Base-by-base conservation (phyloP, 2,113 vertebrate species). In the Petromus typicus region DNA sequence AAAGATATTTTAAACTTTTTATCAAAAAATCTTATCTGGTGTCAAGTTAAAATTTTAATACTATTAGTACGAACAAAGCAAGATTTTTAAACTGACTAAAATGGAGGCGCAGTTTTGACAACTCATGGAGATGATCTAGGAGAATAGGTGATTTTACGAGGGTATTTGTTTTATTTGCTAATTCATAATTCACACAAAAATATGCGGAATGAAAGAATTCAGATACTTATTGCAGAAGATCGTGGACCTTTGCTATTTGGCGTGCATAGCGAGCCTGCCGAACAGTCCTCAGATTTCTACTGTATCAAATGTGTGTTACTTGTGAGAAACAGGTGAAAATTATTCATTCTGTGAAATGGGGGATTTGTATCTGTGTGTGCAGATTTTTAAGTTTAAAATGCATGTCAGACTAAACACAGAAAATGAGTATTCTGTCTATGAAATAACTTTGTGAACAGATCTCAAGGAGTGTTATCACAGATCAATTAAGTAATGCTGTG, bases 401-500 rank as follows among this genome's bases (percentile, higher is more conserved):
- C 25, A 80, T 90, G 73, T 30, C 18, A 61, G 89, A 87, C 23
- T 45, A 82, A 95, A 89, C 1, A 51, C 40, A 78, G 57, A 73
- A 86, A 63, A 89, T 73, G 3, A 56, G 45, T 78, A 25, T 78
- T 59, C 25, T 83, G 30, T 27, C 43, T 20, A 30, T 88, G 40
- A 94, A 79, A 45, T 91, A 75, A 51, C 10, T 93, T 81, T 81
- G 37, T 83, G 57, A 43, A 71, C 40, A 89, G 81, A 92, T 93
- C 9, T 34, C 57, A 79, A 73, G n/a, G n/a, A 96, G 17, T 20
- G 59, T 51, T 66, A 34, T 81, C n/a, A 69, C 82, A 94, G 86
- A 69, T 91, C 18, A 89, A 69, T 56, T 89, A 73, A 7, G 27
- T 22, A 85, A 59, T 69, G 20, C 12, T 54, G 54, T 59, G 30